Evolutionary conservation across 53 echinoderm and acorn worm genomes (phyloP), one percentile per base, ranked within the genome.

Genomic region (Henricia sp.): DNA sequence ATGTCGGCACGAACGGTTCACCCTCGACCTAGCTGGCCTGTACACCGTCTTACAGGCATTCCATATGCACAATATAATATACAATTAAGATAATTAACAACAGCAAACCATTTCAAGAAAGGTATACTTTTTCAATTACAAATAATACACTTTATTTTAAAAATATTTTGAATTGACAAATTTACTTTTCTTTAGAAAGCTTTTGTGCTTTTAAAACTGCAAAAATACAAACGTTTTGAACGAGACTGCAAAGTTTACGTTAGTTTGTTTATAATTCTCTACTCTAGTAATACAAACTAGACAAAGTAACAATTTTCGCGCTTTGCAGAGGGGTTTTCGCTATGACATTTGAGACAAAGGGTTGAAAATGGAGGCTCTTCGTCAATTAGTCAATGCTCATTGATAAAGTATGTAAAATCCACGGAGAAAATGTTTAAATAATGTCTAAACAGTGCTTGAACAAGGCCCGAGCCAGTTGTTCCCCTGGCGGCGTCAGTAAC

Each of bases 191-290:
- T 41, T 64, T 46, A 0, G 43, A 48, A 2, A 38, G 64, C 41
- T 58, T 50, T 74, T 9, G 4, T 35, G 43, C 51, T 85, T 63
- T 69, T 50, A 64, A 85, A 85, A 42, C 46, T 37, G 37, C 37
- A 64, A 44, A 63, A 62, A 46, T 63, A 24, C 23, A 55, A 19
- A 85, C 60, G 54, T 63, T 46, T 12, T 73, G 85, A 33, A 72
- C 83, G 89, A 89, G 89, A 68, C 89, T 84, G 54, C 37, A 73
- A 89, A 89, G 89, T 89, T 89, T 71, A 48, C 37, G 89, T 89
- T 48, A 83, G 73, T 60, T 89, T 89, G 89, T 89, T 89, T 89
- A 74, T 83, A 84, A 55, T 83, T 89, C 73, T 73, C 53, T 83
- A 72, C 89, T 89, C 89, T 53, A 83, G 89, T 74, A 84, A 89